Conservation (phyloP, 2,797 vertebrate species). For the Cephalopachus bancanus region DNA sequence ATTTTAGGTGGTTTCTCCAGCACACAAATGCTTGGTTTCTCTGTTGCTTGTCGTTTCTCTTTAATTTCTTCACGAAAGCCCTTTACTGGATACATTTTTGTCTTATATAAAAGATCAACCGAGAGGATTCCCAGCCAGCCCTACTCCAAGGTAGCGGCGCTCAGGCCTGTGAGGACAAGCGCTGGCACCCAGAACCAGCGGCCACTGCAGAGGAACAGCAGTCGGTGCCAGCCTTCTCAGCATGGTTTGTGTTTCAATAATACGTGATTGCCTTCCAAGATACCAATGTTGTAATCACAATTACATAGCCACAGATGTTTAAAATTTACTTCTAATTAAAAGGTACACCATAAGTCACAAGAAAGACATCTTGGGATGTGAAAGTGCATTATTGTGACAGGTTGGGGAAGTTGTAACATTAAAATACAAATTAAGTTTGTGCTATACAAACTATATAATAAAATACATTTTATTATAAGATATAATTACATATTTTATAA, state of each 20-base stretch:
- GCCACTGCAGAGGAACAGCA: no score
- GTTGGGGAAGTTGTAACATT: neutral
- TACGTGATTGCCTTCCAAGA: neutral
- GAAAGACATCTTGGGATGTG: neutral
- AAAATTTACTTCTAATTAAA: slow-evolving; percentile 31
- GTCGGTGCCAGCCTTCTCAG: no score
- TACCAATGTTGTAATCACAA: neutral
- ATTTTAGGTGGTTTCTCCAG: slow-evolving; percentile 55
- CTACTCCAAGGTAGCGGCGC: no score
- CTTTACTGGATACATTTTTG: slow-evolving; percentile 38
- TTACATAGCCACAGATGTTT: neutral
- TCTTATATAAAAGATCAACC: slow-evolving; percentile 72
- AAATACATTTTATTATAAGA: neutral
- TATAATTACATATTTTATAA: no score
- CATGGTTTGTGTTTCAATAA: slow-evolving; percentile 26
- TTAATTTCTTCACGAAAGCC: slow-evolving; percentile 79
- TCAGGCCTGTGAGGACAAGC: no score
- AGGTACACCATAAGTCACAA: neutral
- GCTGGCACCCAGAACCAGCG: no score
- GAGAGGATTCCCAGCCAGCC: no score
- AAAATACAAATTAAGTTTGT: slow-evolving; percentile 25
- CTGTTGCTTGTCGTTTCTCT: slow-evolving; percentile 63
- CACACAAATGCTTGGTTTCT: slow-evolving; percentile 8
- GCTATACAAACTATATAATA: neutral
- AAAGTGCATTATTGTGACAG: neutral